A percentile compares a stretch with the other conserved stretches of the same genome.
Conservation (phyloP, 2,113 vertebrate species). For the Fregata magnificens region DNA sequence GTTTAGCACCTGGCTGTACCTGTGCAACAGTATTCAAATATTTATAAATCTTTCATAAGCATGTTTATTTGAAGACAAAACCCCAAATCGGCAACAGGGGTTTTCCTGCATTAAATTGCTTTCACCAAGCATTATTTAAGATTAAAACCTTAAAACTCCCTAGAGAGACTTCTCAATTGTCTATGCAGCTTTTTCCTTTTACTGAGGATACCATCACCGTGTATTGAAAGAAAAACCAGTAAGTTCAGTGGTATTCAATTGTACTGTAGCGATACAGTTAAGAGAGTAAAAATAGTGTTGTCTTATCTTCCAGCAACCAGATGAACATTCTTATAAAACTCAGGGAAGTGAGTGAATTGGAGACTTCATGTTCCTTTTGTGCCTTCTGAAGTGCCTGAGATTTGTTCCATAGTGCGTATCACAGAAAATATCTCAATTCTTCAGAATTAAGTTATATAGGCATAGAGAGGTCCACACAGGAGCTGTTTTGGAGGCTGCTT, state of each 20-base stretch:
- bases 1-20: neutral
- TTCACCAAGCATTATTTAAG: neutral
- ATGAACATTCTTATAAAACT: neutral
- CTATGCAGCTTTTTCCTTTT: neutral
- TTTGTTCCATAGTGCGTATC: neutral
- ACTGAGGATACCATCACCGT: fast-evolving
- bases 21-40: neutral
- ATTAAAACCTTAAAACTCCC: neutral
- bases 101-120: neutral
- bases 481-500: neutral
- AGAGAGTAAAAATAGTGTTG: neutral
- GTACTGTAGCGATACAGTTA: neutral
- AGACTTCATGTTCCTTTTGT: neutral
- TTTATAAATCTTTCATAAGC: neutral
- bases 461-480: neutral
- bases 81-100: neutral
- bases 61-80: neutral
- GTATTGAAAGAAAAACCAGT: neutral
- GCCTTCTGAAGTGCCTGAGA: neutral
- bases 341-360: neutral
- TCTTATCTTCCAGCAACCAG: neutral
- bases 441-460: neutral
- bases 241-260: neutral
- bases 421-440: neutral
- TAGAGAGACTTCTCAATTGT: neutral